Base-by-base conservation (phyloP, 2,888 invertebrate genomes). In the Drosophila mayaguana region DNA sequence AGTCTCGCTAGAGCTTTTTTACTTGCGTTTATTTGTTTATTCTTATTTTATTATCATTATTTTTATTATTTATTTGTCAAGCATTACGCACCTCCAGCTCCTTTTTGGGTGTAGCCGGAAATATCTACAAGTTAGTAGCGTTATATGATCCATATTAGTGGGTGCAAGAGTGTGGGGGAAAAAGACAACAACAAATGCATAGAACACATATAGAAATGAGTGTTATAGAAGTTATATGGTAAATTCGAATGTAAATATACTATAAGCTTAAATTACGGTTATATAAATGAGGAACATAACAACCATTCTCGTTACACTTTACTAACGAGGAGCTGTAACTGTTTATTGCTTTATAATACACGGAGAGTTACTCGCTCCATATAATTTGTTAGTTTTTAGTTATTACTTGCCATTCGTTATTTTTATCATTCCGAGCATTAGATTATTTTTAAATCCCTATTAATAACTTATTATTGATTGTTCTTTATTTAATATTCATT, bases 61-160 rank as follows among this genome's bases (percentile, higher is more conserved):
- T 40, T 16, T 9, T 9, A 0, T 12, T 25, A n/a, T 40, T 20
- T 12, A 12, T 50, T 50, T 18, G 9, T 34, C 8, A 28, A 56
- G 55, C 53, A 54, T 68, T 91, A 92, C 92, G 90, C 87, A 93
- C 92, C 92, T 93, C 90, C 83, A 93, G 92, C 91, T 93, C 93
- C 83, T 91, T 93, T 83, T 92, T 93, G 57, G 93, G 92, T 84
- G 93, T 93, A 68, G 92, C 93, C 84, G 93, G 92, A 81, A 93
- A 92, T 81, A 93, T 93, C 93, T 93, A 90, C 71, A 75, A 53
- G 72, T 81, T 83, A 83, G 80, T 78, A 74, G 74, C 75, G 40
- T 68, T 43, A 64, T 67, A 62, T 57, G 45, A 56, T 79, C 83
- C 85, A 70, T 69, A 48, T 73, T 69, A 68, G 74, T 74, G 72